phyloP scores from a whole-genome alignment of 1,140 invertebrate genomes.

The Stratiolaelaps scimitus region DNA sequence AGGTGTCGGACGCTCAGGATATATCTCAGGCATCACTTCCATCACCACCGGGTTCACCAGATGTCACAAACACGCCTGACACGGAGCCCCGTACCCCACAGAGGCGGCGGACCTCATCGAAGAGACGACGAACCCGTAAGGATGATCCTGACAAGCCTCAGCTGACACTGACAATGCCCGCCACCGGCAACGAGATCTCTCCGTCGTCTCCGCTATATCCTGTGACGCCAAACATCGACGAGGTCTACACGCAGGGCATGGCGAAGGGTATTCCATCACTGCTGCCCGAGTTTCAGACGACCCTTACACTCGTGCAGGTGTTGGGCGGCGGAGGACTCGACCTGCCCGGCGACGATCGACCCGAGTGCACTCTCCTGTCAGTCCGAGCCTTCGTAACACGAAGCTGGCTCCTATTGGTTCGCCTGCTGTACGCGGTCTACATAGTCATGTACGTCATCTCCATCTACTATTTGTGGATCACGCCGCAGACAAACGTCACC shows the following conservation, averaged over 20 bases:
- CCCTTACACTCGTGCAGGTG: background rate
- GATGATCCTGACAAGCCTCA: background rate
- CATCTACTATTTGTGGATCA: slow-evolving; percentile 8
- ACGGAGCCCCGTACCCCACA: background rate
- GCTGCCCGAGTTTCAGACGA: slow-evolving; percentile 13
- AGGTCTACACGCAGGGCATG: background rate
- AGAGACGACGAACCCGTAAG: background rate
- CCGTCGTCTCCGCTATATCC: background rate
- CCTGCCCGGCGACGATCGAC: background rate
- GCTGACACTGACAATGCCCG: background rate
- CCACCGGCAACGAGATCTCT: background rate
- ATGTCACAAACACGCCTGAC: background rate
- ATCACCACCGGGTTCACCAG: slow-evolving; percentile 6
- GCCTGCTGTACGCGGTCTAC: slow-evolving; percentile 2
- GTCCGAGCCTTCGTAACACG: background rate
- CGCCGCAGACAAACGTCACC: background rate
- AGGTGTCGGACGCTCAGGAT: background rate
- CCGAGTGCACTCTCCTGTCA: background rate
- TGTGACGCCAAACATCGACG: slow-evolving; percentile 10
- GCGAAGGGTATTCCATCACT: background rate
- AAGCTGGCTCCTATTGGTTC: slow-evolving; percentile 2
- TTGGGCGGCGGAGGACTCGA: background rate
- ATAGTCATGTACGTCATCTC: background rate
- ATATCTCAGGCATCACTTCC: background rate
- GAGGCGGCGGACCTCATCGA: slow-evolving; percentile 1